Conservation (phyloP, 2,113 vertebrate genomes). For the Cervus canadensis region DNA sequence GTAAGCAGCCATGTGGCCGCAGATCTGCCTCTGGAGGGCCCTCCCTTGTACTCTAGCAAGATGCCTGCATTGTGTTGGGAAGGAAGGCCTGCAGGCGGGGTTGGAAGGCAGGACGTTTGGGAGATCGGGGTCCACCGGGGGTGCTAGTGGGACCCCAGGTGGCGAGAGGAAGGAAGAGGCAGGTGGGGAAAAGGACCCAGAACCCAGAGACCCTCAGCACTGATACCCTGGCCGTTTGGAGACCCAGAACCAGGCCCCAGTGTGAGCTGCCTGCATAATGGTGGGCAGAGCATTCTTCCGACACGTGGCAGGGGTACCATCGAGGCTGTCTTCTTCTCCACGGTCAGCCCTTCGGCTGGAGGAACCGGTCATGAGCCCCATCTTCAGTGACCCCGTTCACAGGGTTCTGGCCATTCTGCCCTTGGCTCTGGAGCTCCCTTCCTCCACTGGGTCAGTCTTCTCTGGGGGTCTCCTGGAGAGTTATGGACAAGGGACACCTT, state of each 20-base stretch:
- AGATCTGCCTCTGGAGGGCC: fast-evolving
- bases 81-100: not conserved
- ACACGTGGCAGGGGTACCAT: not conserved
- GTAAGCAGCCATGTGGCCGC: fast-evolving
- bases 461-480: not conserved
- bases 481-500: fast-evolving
- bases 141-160: not conserved
- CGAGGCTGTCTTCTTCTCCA: not conserved
- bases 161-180: not conserved
- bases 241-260: not conserved
- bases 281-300: not conserved
- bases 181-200: not conserved
- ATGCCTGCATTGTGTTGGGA: not conserved
- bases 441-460: not conserved
- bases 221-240: not conserved
- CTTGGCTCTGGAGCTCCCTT: not conserved
- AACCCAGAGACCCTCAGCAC: not conserved
- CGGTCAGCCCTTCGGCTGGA: not conserved
- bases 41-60: not conserved
- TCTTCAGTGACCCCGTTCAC: not conserved
- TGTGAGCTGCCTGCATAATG: not conserved
- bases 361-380: not conserved
- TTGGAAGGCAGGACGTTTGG: not conserved
- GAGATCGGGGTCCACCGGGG: not conserved
- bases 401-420: not conserved